Percentiles rank a stretch among this genome's conserved stretches.
Evolutionary conservation across 2,888 invertebrate species (phyloP).

Genomic region (Trichopoda pennipes): DNA sequence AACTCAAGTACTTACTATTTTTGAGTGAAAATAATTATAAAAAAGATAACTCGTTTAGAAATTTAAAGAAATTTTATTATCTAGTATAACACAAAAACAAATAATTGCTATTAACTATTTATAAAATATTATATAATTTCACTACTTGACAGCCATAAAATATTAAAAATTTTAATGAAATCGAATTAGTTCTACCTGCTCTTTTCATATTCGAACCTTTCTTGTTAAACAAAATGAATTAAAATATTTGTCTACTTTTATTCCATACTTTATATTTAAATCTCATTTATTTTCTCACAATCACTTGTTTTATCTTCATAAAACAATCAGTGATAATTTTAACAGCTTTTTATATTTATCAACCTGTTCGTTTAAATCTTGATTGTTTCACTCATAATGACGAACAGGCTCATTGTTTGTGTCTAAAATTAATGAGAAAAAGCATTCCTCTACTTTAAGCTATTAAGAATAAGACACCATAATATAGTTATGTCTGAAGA

Average conservation of each 20-base stretch:
- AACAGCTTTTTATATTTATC: slow-evolving; percentile 61
- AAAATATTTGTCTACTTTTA: background rate
- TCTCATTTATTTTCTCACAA: slow-evolving; percentile 41
- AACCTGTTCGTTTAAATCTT: slow-evolving; percentile 64
- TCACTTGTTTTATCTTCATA: slow-evolving; percentile 54
- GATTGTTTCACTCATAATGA: slow-evolving; percentile 55
- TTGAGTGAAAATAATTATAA: no score
- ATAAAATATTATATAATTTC: no score
- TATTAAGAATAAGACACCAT: background rate
- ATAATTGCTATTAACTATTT: no score
- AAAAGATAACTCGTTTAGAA: no score
- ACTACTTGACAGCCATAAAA: no score
- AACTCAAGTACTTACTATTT: no score
- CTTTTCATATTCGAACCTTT: background rate
- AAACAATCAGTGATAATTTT: slow-evolving; percentile 64
- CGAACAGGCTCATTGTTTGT: slow-evolving; percentile 62
- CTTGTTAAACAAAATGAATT: background rate
- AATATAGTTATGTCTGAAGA: slow-evolving; percentile 4
- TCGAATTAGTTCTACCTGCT: no score
- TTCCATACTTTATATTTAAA: background rate
- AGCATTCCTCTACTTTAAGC: slow-evolving; percentile 44
- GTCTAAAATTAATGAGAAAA: slow-evolving; percentile 20
- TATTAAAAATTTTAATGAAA: no score
- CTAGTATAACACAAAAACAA: no score
- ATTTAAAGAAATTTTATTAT: no score